phyloP scores from a whole-genome alignment of 2,888 invertebrate genomes.

The Lycia hirtaria region DNA sequence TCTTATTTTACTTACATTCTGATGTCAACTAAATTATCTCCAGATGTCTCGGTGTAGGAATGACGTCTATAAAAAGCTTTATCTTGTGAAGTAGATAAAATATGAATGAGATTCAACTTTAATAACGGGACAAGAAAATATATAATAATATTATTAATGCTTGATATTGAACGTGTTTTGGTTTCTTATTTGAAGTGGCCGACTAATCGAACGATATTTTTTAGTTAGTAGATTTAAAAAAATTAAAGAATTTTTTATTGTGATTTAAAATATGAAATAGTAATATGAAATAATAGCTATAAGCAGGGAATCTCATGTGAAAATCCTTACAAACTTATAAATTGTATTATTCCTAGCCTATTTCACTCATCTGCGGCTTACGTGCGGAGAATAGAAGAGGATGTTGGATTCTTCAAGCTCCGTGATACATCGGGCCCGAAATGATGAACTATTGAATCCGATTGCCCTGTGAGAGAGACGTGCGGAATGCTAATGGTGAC shows the following conservation, averaged over 20 bases:
- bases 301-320: not conserved
- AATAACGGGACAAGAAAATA: too few species aligned
- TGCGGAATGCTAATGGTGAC: constrained; percentile 14
- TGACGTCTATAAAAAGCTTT: too few species aligned
- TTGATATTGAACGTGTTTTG: too few species aligned
- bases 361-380: constrained; percentile 15
- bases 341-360: constrained; percentile 19
- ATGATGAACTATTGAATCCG: constrained; percentile 39
- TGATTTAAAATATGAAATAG: not conserved
- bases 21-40: not conserved
- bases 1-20: not conserved
- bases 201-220: too few species aligned
- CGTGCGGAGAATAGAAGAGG: constrained; percentile 14
- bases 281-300: not conserved
- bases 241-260: too few species aligned
- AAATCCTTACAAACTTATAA: constrained; percentile 1
- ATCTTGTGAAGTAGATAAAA: too few species aligned
- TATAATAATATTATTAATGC: too few species aligned
- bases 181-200: too few species aligned
- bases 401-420: not conserved
- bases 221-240: too few species aligned
- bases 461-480: constrained; percentile 29
- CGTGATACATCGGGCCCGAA: constrained; percentile 9
- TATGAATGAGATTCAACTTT: too few species aligned
- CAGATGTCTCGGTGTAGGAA: too few species aligned